Evolutionary conservation across 2,888 invertebrate species (phyloP), one percentile per base, ranked within the genome.

Genomic region (Lamellibrachia satsuma): DNA sequence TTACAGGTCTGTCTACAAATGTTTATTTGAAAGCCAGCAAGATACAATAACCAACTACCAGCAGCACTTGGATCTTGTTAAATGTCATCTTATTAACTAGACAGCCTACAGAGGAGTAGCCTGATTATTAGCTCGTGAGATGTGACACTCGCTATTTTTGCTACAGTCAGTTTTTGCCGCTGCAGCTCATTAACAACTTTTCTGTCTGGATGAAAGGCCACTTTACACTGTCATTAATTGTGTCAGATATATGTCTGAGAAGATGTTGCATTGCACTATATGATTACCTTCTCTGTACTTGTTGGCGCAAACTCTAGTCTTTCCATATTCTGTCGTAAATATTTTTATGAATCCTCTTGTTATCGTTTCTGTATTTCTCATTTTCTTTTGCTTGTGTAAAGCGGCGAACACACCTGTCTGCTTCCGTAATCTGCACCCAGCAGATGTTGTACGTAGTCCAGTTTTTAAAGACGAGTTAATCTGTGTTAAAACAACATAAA

Each of bases 1-100:
- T 75, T 75, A 75, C 75, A 75, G 75, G 75, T 75, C 75, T 75
- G 75, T 75, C 75, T 75, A 75, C 22, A 75, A 22, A 75, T 75
- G 75, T 75, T 75, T 75, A 75, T 2, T 15, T 75, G 55, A 9
- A 55, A 9, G 55, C 55, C 8, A 55, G 55, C 75, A 75, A 75
- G 75, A 75, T 6, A n/a, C 75, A 75, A n/a, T 75, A 75, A 22
- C 22, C 75, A 75, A 15, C 75, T 15, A 75, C 22, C 15, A 75
- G 75, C 22, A 3, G n/a, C 75, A 22, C 22, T 75, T 75, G 75
- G 75, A 75, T n/a, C 75, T 75, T 75, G n/a, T 75, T 75, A 75
- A 75, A 75, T 11, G 75, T 0, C 22, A n/a, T 75, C 75, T 75
- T 15, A 75, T 75, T 75, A 75, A 75, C 55, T 1, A 55, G 55